These are phyloP conservation scores for Astyanax mexicanus DNA, from an alignment of 2,797 vertebrate genomes.

Conservation along the genomic window DNA sequence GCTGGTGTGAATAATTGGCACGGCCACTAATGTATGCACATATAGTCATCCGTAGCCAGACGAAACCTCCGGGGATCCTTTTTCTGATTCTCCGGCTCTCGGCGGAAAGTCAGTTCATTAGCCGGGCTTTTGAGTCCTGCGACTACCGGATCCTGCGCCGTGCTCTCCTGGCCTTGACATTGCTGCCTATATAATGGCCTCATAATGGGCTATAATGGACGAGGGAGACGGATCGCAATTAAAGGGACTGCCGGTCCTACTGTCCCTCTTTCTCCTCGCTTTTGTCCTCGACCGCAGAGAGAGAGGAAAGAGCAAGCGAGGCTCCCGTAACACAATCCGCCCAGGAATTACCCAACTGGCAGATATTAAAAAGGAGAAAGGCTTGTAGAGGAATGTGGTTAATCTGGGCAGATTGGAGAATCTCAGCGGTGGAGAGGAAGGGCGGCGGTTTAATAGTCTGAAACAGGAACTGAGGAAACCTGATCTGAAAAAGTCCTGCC, in stretches of 20 bases:
- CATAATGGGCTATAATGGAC: slow-evolving; percentile 74
- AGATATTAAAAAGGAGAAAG: slow-evolving; percentile 70
- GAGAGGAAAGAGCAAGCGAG: slow-evolving; percentile 63
- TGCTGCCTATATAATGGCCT: slow-evolving; percentile 73
- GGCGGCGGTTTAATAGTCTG: slow-evolving; percentile 59
- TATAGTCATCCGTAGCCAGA: neutral
- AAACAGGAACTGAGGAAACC: slow-evolving; percentile 71
- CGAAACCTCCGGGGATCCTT: neutral
- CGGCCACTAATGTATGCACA: neutral
- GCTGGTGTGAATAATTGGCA: neutral
- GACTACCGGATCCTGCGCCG: neutral
- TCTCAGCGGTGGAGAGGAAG: slow-evolving; percentile 69
- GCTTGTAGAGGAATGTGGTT: slow-evolving; percentile 72
- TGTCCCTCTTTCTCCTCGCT: slow-evolving; percentile 55
- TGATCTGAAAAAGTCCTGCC: slow-evolving; percentile 78
- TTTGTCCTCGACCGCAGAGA: slow-evolving; percentile 55
- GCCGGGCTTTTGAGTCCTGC: neutral
- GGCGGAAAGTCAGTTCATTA: slow-evolving; percentile 23
- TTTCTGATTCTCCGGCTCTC: neutral
- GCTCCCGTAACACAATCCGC: slow-evolving; percentile 72
- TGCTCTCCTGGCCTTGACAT: slow-evolving; percentile 62
- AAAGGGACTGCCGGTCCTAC: slow-evolving; percentile 52
- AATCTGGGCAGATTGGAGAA: slow-evolving; percentile 66
- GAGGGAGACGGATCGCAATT: slow-evolving; percentile 67
- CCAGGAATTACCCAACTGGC: slow-evolving; percentile 57